Conservation (phyloP, 2,797 vertebrate genomes). For the Phataginus tricuspis region DNA sequence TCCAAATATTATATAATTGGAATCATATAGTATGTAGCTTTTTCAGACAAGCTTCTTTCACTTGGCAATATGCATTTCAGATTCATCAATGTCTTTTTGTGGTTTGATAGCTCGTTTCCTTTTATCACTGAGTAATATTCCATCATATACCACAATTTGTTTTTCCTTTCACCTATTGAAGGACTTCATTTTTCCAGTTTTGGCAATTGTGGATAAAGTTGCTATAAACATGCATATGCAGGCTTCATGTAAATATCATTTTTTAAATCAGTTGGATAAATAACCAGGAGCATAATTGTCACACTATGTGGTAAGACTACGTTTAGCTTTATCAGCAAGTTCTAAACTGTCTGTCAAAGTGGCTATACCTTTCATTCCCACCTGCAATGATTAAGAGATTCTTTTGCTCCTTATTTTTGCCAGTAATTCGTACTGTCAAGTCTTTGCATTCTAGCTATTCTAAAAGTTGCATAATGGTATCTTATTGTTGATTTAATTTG, state of each 20-base stretch:
- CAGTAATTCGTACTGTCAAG: neutral
- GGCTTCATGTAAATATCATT: neutral
- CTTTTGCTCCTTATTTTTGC: neutral
- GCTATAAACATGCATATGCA: neutral
- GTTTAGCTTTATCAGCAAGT: neutral
- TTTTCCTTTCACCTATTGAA: neutral
- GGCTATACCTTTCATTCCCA: neutral
- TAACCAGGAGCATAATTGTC: neutral
- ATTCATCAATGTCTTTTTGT: neutral
- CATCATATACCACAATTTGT: neutral
- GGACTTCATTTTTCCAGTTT: neutral
- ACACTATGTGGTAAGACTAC: neutral
- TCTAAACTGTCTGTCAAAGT: neutral
- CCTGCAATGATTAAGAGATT: neutral
- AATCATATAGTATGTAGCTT: neutral
- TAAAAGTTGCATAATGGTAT: neutral
- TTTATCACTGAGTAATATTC: neutral
- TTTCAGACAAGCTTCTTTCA: neutral
- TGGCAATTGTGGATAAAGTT: neutral
- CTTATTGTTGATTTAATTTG: neutral
- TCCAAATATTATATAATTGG: neutral
- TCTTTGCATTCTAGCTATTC: neutral
- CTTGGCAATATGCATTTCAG: neutral
- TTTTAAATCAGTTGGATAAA: neutral
- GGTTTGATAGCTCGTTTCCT: neutral